Evolutionary conservation across 2,888 invertebrate genomes (phyloP), one percentile per base, ranked within the genome.

Genomic region (Leptogaster cylindrica): DNA sequence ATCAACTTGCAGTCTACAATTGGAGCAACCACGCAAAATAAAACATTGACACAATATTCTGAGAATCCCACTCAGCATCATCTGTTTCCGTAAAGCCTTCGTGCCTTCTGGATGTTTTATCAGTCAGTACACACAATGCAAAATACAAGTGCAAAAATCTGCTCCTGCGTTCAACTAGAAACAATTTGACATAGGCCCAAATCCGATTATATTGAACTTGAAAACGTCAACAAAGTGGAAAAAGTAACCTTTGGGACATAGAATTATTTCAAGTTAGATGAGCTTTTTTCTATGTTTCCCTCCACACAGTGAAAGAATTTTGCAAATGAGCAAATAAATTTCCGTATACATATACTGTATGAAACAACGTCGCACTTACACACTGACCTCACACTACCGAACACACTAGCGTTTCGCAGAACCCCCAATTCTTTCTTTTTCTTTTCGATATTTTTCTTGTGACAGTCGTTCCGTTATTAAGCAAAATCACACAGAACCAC

Each of bases 161-260:
- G n/a, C n/a, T n/a, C n/a, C n/a, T 1, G 1, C n/a, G 52, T 16
- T 7, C 8, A 41, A 16, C 64, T 4, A 31, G n/a, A 25, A 48
- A 20, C 12, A 46, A 31, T 64, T 64, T 64, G 64, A 64, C 64
- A 64, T 64, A 64, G 64, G 64, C 64, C 64, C 64, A 33, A 44
- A 58, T 39, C 41, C 16, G 14, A 25, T 58, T 58, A 25, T 46
- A 63, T 31, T 63, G 63, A 63, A 63, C 63, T 63, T 63, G 63
- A 63, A 63, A 63, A 36, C 23, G 58, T 20, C 41, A 39, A 14
- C 27, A 58, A 58, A 58, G 25, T 25, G 39, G 23, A 33, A 36
- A 41, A 51, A 39, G 25, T 58, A 58, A 58, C 58, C 58, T 58
- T 41, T 23, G 31, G 25, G 39, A 58, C 39, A 20, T 36, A 58